Base-by-base conservation (phyloP, 2,888 invertebrate species). In the Coenonympha arcania region DNA sequence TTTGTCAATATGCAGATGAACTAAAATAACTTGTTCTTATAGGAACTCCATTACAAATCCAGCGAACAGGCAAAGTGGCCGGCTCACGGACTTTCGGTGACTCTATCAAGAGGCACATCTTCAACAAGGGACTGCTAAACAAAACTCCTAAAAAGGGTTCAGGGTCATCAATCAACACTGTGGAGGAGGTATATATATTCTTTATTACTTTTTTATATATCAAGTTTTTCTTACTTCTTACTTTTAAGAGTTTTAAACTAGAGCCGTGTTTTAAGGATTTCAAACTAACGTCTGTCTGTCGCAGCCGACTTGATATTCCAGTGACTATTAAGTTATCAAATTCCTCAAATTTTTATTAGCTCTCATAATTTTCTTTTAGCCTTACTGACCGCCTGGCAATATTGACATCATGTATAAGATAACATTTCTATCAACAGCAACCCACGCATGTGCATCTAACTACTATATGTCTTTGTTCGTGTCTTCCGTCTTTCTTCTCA, bases 91-190 rank as follows among this genome's bases (percentile, higher is more conserved):
- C 93, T 59, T 87, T 95, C 56, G 92, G 94, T 0, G 93, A 94
- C 67, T 94, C 94, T 0, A 94, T 95, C 58, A 95, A 94, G 73
- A 91, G 93, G 63, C 94, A 94, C 65, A 93, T 94, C 52, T 95
- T 95, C 66, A 91, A 92, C 66, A 94, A 92, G 69, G 90, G 89
- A 4, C 71, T 90, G 3, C 70, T 87, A 36, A 87, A 86, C 51
- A 87, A 84, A 55, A 85, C 87, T 1, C 85, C 86, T 2, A 87
- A 87, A 69, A 89, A 89, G 60, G 83, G 83, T 0, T 84, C 83
- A 1, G 76, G 71, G 0, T 68, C 76, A 2, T 66, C 63, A 49
- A 81, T 84, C 31, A 76, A 73, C 56, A 72, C 78, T 4, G 74
- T 85, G 15, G 79, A 79, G 8, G 86, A 86, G 77, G 86, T 86